A percentile compares a stretch with the other conserved stretches of the same genome.
Conservation (phyloP, 2,888 invertebrate genomes). For the Drosophila parthenogenetica region DNA sequence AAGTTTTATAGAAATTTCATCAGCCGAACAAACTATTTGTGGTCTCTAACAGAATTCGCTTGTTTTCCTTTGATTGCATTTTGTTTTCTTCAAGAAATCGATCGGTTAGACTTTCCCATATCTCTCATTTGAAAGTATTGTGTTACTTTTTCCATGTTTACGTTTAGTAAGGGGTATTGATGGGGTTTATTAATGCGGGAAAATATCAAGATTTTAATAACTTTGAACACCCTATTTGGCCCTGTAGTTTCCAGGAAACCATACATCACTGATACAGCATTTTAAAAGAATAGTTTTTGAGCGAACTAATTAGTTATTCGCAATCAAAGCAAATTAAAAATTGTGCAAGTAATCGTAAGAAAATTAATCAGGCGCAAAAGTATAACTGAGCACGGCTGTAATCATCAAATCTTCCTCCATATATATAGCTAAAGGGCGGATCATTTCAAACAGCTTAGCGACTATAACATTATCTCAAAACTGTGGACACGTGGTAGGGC, state of each 20-base stretch:
- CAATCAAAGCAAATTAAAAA: conserved; percentile 15
- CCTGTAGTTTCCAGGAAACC: too few species aligned
- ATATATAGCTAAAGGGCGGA: neutral
- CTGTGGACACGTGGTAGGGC: conserved; percentile 10
- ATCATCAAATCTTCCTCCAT: neutral
- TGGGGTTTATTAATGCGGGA: neutral
- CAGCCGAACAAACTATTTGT: conserved; percentile 37
- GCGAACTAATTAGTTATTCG: neutral
- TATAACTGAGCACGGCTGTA: neutral
- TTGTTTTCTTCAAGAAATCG: conserved; percentile 16
- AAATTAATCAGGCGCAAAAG: conserved; percentile 10
- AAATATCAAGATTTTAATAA: too few species aligned
- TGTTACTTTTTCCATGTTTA: conserved; percentile 18
- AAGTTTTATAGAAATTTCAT: conserved; percentile 54
- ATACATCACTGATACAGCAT: neutral
- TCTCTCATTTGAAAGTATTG: conserved; percentile 16
- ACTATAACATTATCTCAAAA: conserved; percentile 18
- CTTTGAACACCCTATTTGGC: too few species aligned
- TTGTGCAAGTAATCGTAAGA: conserved; percentile 16
- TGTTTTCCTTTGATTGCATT: conserved; percentile 19
- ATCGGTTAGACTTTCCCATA: neutral
- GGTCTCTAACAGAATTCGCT: neutral
- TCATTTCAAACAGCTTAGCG: conserved; percentile 2
- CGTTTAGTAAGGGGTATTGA: neutral
- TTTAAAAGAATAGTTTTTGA: neutral